Percentiles rank a stretch among this genome's conserved stretches.
Conservation (phyloP, 1,140 invertebrate genomes). For the Magallana gigas region DNA sequence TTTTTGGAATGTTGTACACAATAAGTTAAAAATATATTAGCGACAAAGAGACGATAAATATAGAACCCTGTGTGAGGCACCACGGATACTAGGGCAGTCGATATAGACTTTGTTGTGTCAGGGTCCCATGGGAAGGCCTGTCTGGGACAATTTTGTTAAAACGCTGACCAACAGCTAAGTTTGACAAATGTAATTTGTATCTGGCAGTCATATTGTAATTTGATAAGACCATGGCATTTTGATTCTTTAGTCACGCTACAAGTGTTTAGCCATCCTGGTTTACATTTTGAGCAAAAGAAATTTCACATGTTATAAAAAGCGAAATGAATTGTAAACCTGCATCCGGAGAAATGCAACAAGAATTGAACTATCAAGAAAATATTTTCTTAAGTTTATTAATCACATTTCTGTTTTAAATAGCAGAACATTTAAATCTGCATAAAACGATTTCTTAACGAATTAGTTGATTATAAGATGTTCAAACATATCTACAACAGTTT, state of each 20-base stretch:
- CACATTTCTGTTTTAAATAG: constrained; percentile 23
- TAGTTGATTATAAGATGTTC: neutral
- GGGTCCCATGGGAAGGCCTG: constrained; percentile 6
- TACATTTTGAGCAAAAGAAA: neutral
- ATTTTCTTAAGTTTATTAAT: constrained; percentile 24
- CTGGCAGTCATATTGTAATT: constrained; percentile 33
- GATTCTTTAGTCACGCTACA: neutral
- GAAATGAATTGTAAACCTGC: no score
- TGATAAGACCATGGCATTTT: neutral
- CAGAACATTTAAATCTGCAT: constrained; percentile 24
- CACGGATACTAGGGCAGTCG: neutral
- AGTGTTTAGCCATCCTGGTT: neutral
- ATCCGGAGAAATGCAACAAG: no score
- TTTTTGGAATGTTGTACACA: no score
- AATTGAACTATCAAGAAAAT: no score
- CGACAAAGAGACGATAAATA: neutral
- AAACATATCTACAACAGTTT: constrained; percentile 28
- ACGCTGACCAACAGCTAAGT: constrained; percentile 14
- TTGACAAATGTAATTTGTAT: constrained; percentile 29
- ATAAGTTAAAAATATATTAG: no score
- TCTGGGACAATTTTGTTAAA: constrained; percentile 28
- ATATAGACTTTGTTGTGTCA: constrained; percentile 11
- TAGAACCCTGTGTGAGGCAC: neutral
- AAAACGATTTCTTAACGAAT: neutral
- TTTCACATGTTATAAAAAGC: no score